phyloP scores from a whole-genome alignment of 1,140 invertebrate species.

The Drosophila albomicans region DNA sequence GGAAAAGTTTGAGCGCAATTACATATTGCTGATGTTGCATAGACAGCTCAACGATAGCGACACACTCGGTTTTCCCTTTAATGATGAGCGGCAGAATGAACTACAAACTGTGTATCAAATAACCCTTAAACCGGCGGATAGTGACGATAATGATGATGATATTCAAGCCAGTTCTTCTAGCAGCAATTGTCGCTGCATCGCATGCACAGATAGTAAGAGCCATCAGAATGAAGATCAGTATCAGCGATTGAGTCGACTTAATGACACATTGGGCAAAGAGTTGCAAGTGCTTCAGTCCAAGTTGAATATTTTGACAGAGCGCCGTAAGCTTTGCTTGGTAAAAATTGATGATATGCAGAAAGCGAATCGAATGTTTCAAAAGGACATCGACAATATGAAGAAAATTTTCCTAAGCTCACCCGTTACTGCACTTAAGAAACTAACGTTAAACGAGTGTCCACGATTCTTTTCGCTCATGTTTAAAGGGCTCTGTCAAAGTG shows the following conservation, averaged over 20 bases:
- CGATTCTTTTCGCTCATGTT: constrained; percentile 48
- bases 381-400: constrained; percentile 45
- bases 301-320: constrained; percentile 1
- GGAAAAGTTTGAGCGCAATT: constrained; percentile 68
- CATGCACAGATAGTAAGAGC: not conserved
- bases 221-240: constrained; percentile 1
- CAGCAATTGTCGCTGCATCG: not conserved
- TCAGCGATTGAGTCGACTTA: constrained; percentile 23
- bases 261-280: constrained; percentile 16
- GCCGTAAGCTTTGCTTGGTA: not conserved
- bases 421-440: constrained; percentile 27
- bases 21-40: constrained; percentile 61
- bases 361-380: constrained; percentile 11
- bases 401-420: constrained; percentile 40
- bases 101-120: constrained; percentile 42
- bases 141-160: not conserved
- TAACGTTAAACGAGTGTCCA: not conserved
- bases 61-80: constrained; percentile 61
- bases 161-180: not conserved
- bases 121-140: not conserved
- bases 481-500: constrained; percentile 28
- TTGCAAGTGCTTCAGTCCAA: constrained; percentile 23
- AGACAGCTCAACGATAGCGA: constrained; percentile 59
- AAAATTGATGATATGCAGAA: not conserved
- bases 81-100: constrained; percentile 44